Base-by-base conservation (phyloP, 2,113 vertebrate species). In the Pogonocichla stellata region DNA sequence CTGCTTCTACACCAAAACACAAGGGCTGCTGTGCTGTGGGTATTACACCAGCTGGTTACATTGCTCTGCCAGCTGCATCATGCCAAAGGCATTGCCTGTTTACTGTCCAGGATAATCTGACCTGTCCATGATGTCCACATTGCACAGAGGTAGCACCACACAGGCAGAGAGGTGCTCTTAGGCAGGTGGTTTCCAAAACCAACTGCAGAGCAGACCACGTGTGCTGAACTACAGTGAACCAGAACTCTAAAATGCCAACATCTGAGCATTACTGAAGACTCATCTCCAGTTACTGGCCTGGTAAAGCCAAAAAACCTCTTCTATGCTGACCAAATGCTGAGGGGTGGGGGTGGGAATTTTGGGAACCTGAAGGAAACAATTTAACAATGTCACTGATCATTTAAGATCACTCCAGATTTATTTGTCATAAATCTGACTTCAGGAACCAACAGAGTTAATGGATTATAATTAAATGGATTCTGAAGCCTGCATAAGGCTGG, bases 131-230 rank as follows among this genome's bases (percentile, higher is more conserved):
- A 36, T 8, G 33, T 10, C 47, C 71, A 33, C 3, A 14, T 16
- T 45, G 33, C 33, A 20, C 2, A 6, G 28, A 19, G 40, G 22
- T 7, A 60, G 54, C 47, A 66, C 23, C 10, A n/a, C 0, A 0
- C 61, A 10, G 17, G 34, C 62, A 83, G 38, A 57, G 40, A 45
- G 4, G 26, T 33, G 40, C 17, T 62, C 42, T 16, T 6, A 16
- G 36, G 9, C 14, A 72, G 29, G 36, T 33, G 31, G n/a, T 4
- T 85, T 78, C 65, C 38, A 57, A 24, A 53, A 29, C 8, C 19
- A 22, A 2, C 8, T 12, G 0, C 22, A 31, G 16, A n/a, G n/a
- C n/a, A n/a, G n/a, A n/a, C n/a, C n/a, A n/a, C n/a, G 40, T 29
- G 19, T n/a, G 54, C 60, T 60, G n/a, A 75, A 28, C 26, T 53